phyloP scores from a whole-genome alignment of 2,113 vertebrate genomes.

The Dicentrarchus labrax region DNA sequence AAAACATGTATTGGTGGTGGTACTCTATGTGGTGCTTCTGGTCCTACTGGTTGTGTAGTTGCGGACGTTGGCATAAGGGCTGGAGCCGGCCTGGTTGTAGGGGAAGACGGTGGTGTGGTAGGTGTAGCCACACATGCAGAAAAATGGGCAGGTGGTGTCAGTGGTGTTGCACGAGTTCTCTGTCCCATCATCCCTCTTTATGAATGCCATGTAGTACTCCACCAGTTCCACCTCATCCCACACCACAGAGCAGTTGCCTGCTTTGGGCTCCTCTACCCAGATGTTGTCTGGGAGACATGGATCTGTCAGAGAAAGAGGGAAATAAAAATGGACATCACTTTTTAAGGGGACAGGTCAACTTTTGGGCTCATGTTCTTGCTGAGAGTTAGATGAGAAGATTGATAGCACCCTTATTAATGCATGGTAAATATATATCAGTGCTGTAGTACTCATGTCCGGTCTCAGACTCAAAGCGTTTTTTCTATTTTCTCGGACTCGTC shows the following conservation, averaged over 20 bases:
- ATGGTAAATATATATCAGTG: too few relatives aligned
- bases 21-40: conserved; percentile 4
- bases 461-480: too few relatives aligned
- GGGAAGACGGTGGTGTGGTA: conserved; percentile 92
- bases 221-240: conserved; percentile 84
- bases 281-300: conserved; percentile 89
- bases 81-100: conserved; percentile 91
- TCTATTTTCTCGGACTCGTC: too few relatives aligned
- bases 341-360: not conserved
- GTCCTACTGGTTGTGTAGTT: conserved; percentile 92
- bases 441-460: too few relatives aligned
- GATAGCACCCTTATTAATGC: not conserved
- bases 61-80: conserved; percentile 84
- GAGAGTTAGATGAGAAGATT: not conserved
- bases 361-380: not conserved
- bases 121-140: conserved; percentile 90
- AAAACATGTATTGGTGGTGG: not conserved
- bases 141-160: conserved; percentile 84
- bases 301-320: conserved; percentile 76
- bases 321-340: not conserved
- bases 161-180: conserved; percentile 92
- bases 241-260: conserved; percentile 86
- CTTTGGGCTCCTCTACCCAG: conserved; percentile 83
- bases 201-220: conserved; percentile 89
- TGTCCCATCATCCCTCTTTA: conserved; percentile 92